These are phyloP conservation scores for Rhipidura dahli DNA, from an alignment of 2,113 vertebrate species.

Conservation along the genomic window DNA sequence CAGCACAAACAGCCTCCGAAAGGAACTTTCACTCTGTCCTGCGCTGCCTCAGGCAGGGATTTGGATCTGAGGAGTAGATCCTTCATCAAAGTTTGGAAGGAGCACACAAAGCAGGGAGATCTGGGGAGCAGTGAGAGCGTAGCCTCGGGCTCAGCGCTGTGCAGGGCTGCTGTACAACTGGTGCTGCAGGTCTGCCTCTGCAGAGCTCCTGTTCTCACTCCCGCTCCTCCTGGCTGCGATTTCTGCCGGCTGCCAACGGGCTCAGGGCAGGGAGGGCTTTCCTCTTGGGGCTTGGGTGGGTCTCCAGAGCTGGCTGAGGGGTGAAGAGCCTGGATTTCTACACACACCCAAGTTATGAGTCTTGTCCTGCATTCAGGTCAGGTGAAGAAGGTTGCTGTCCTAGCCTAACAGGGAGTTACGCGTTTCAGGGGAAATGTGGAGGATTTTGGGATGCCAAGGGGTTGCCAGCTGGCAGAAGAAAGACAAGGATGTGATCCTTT, in stretches of 20 bases:
- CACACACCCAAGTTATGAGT: too few relatives aligned
- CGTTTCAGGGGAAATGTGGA: not conserved
- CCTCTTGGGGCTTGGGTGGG: not conserved
- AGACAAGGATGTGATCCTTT: not conserved
- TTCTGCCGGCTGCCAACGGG: not conserved
- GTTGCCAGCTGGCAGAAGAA: not conserved
- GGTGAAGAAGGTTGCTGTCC: not conserved
- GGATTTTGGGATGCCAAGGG: not conserved
- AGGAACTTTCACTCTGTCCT: slow-evolving; percentile 22
- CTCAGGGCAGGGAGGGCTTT: not conserved
- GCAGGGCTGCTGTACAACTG: not conserved
- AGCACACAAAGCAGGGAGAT: slow-evolving; percentile 9
- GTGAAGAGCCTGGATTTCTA: not conserved
- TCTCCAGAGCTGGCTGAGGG: not conserved
- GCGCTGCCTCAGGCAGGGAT: not conserved
- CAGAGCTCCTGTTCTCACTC: not conserved
- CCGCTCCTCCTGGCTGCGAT: not conserved
- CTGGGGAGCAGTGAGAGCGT: slow-evolving; percentile 27
- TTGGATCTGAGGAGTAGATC: slow-evolving; percentile 15
- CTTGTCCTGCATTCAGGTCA: not conserved
- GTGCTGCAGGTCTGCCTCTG: slow-evolving; percentile 4
- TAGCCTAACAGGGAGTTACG: not conserved
- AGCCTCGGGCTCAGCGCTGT: slow-evolving; percentile 16
- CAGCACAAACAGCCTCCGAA: not conserved
- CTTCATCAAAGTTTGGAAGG: slow-evolving; percentile 52